Base-by-base conservation (phyloP, 2,113 vertebrate genomes). In the Rafetus swinhoei region DNA sequence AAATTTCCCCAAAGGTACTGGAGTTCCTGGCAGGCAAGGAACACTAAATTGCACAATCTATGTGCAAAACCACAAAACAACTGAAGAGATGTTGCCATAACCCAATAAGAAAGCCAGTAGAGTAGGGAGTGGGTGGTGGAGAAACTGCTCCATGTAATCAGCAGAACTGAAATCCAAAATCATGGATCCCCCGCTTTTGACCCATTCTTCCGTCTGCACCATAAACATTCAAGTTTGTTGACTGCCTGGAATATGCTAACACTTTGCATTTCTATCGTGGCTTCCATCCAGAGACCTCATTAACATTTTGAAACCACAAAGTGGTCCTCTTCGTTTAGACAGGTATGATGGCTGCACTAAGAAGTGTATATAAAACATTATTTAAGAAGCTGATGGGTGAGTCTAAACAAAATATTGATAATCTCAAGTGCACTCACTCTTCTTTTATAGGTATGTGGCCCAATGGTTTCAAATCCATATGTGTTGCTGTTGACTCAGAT, bases 11-110 rank as follows among this genome's bases (percentile, higher is more conserved):
- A 35, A 9, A 72, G 65, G n/a, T n/a, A 69, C 7, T 69, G 29
- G 60, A 65, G 60, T 15, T 69, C 32, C 32, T 18, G 15, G 32
- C 29, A 45, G 45, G 45, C 45, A 45, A 45, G 45, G 45, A 2
- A 0, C 55, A 89, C 72, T 32, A 90, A 62, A 3, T 27, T 79
- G 3, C 9, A 9, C 2, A 2, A 55, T 32, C 21, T 0, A 0
- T 45, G 6, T 52, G 55, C 72, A 62, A 7, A 2, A 3, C 0
- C 55, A 53, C 9, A 62, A 62, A 65, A 57, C 50, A 80, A 45
- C 35, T 82, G 84, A 80, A 55, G n/a, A 45, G 10, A 5, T 29
- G 32, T 69, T 69, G 7, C 16, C 29, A 16, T 69, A 69, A 69
- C 90, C 45, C 45, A 45, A 45, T 45, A 45, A 45, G 45, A 45